Conservation (phyloP, 2,797 vertebrate genomes). For the Fringilla coelebs region DNA sequence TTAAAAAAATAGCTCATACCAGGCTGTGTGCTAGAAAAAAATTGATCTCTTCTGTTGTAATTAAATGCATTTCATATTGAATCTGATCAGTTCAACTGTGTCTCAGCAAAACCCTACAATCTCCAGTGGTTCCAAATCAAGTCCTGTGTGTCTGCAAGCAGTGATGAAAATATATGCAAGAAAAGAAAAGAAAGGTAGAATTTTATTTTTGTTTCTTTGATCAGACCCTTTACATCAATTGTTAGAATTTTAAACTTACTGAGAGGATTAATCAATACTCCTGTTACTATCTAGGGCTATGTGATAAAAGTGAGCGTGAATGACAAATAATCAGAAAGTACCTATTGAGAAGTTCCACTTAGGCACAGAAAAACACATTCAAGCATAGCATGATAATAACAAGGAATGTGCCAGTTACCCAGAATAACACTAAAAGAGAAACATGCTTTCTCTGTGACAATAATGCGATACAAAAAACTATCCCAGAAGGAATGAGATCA, state of each 20-base stretch:
- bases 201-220: background rate
- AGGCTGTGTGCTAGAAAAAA: background rate
- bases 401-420: background rate
- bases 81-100: background rate
- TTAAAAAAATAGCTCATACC: background rate
- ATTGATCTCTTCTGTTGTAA: background rate
- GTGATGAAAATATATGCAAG: background rate
- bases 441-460: background rate
- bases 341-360: background rate
- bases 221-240: background rate
- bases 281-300: background rate
- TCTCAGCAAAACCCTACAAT: background rate
- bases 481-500: slow-evolving; percentile 1
- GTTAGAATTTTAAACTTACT: background rate
- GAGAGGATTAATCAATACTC: background rate
- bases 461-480: background rate
- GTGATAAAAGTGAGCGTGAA: background rate
- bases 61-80: background rate
- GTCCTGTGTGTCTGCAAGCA: background rate
- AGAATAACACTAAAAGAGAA: background rate
- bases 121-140: background rate
- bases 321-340: background rate
- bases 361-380: background rate
- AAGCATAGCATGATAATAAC: background rate
- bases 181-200: background rate